phyloP scores from a whole-genome alignment of 2,797 vertebrate genomes.

The Enteromius treurensis region DNA sequence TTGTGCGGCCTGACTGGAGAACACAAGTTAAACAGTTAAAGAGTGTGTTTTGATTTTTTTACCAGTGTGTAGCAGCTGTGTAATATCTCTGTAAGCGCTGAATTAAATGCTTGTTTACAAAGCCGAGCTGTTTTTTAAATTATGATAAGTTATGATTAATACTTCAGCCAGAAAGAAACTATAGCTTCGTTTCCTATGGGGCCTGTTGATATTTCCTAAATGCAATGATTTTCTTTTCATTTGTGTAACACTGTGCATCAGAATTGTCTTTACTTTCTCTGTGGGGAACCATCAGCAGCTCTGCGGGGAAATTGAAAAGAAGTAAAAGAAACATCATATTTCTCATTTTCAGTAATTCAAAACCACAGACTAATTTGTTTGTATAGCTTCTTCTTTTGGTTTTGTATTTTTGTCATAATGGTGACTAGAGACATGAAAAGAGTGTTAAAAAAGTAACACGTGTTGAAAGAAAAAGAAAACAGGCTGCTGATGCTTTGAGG shows the following conservation, averaged over 20 bases:
- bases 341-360: not conserved
- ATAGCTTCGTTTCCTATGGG: conserved; percentile 21
- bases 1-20: conserved; percentile 6
- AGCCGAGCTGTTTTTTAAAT: conserved; percentile 28
- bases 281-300: not conserved
- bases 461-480: conserved; percentile 38
- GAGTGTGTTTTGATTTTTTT: conserved; percentile 11
- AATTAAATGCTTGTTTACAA: conserved; percentile 35
- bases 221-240: conserved; percentile 41
- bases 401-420: not conserved
- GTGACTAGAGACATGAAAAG: conserved; percentile 11
- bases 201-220: conserved; percentile 22
- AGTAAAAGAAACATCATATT: not conserved
- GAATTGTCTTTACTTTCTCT: conserved; percentile 18
- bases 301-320: not conserved
- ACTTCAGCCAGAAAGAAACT: not conserved
- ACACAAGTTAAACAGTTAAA: conserved; percentile 1
- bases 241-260: conserved; percentile 1
- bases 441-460: conserved; percentile 43
- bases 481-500: conserved; percentile 15
- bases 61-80: conserved; percentile 10
- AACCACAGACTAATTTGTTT: conserved; percentile 37
- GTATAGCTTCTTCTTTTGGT: conserved; percentile 16
- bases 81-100: conserved; percentile 7
- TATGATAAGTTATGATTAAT: conserved; percentile 34